Percentiles rank a stretch among this genome's conserved stretches.
Evolutionary conservation across 2,888 invertebrate genomes (phyloP).

Genomic region (Microctonus aethiopoides): DNA sequence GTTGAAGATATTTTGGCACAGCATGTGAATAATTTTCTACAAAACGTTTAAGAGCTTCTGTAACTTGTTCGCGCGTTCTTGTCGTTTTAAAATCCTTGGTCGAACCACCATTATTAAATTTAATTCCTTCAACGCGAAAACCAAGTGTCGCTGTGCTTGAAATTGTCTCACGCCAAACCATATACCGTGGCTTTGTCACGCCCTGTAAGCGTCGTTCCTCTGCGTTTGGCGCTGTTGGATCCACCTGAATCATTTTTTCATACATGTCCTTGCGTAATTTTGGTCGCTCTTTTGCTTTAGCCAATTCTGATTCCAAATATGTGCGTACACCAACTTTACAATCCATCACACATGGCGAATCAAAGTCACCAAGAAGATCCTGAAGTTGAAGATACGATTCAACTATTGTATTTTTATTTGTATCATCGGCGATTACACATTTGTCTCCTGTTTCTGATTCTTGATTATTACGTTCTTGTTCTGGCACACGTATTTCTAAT

Average conservation of each 20-base stretch:
- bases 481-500: conserved; percentile 59
- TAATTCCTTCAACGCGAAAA: conserved; percentile 95
- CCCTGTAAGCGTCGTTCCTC: conserved; percentile 92
- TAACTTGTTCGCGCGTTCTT: conserved; percentile 83
- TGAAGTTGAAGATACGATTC: conserved; percentile 86
- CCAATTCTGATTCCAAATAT: conserved; percentile 93
- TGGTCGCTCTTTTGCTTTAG: conserved; percentile 94
- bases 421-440: conserved; percentile 39
- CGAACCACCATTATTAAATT: conserved; percentile 89
- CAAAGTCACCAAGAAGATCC: conserved; percentile 91
- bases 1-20: conserved; percentile 83
- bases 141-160: conserved; percentile 97
- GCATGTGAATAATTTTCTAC: conserved; percentile 82
- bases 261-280: conserved; percentile 90
- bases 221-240: conserved; percentile 86
- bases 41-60: conserved; percentile 84
- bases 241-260: conserved; percentile 96
- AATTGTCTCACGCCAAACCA: conserved; percentile 97
- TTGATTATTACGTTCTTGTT: conserved; percentile 53
- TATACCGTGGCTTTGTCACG: conserved; percentile 93
- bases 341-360: conserved; percentile 96
- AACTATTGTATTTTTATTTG: conserved; percentile 47
- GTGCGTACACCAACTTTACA: conserved; percentile 96
- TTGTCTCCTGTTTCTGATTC: conserved; percentile 40
- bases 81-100: conserved; percentile 97